Percentiles rank a stretch among this genome's conserved stretches.
phyloP scores from a whole-genome alignment of 1,140 invertebrate genomes.

The Acyrthosiphon pisum region DNA sequence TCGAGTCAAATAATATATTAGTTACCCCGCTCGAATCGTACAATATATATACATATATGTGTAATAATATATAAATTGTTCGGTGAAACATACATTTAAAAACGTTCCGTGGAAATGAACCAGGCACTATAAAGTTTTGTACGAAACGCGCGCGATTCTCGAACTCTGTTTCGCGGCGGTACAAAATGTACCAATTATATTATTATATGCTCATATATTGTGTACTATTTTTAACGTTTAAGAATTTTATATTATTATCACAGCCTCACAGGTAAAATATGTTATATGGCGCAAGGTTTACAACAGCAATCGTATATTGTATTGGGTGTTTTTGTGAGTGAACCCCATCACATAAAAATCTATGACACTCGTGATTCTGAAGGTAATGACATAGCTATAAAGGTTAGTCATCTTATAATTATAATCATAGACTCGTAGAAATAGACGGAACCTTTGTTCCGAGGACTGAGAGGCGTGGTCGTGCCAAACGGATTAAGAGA shows the following conservation, averaged over 20 bases:
- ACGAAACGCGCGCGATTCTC: not conserved
- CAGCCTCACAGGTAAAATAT: too few relatives aligned
- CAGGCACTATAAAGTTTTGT: not conserved
- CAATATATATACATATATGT: not conserved
- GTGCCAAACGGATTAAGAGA: too few relatives aligned
- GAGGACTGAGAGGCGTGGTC: too few relatives aligned
- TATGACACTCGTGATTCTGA: too few relatives aligned
- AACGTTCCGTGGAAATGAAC: not conserved
- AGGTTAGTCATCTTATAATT: too few relatives aligned
- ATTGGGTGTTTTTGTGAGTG: too few relatives aligned
- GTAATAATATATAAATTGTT: not conserved
- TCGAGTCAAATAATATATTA: conserved; percentile 14
- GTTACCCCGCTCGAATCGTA: not conserved
- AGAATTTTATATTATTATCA: not conserved
- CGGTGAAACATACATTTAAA: not conserved
- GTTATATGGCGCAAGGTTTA: too few relatives aligned
- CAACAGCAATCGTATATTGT: too few relatives aligned
- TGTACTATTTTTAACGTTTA: not conserved
- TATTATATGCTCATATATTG: not conserved
- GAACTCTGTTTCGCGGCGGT: not conserved
- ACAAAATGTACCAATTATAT: not conserved
- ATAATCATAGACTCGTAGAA: too few relatives aligned
- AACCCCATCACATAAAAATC: too few relatives aligned
- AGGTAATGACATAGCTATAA: too few relatives aligned
- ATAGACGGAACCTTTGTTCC: too few relatives aligned